These are phyloP conservation scores for Paracentrotus lividus DNA, from an alignment of 53 echinoderm and acorn worm genomes.

Conservation along the genomic window DNA sequence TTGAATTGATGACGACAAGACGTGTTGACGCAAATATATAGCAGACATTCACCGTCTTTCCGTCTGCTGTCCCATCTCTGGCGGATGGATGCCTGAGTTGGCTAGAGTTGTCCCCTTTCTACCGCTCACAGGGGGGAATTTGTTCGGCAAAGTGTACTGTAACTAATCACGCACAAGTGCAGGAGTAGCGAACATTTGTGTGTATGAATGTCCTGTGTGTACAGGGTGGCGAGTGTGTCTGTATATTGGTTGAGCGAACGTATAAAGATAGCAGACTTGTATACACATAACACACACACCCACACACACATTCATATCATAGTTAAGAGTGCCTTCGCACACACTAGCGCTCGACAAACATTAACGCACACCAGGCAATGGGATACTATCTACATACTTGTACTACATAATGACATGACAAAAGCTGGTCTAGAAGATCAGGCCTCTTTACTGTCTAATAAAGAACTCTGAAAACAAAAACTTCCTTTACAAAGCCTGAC, in stretches of 20 bases:
- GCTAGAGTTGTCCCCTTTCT: constrained; percentile 37
- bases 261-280: not conserved
- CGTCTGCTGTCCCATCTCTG: not conserved
- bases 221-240: not conserved
- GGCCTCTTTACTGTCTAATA: not conserved
- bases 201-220: constrained; percentile 22
- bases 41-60: constrained; percentile 31
- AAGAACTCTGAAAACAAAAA: no score
- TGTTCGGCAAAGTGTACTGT: constrained; percentile 43
- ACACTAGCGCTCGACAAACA: constrained; percentile 42
- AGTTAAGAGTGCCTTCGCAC: constrained; percentile 15
- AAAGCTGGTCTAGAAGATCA: constrained; percentile 5
- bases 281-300: constrained; percentile 44
- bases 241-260: not conserved
- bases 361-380: constrained; percentile 35
- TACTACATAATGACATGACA: constrained; percentile 60
- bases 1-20: constrained; percentile 66
- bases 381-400: constrained; percentile 59
- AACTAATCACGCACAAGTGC: constrained; percentile 42
- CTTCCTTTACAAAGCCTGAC: not conserved
- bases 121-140: constrained; percentile 33
- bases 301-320: constrained; percentile 59
- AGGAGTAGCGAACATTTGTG: constrained; percentile 38
- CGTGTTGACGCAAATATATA: constrained; percentile 68
- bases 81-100: constrained; percentile 37